Base-by-base conservation (phyloP, 2,888 invertebrate species). In the Exocentrus adspersus region DNA sequence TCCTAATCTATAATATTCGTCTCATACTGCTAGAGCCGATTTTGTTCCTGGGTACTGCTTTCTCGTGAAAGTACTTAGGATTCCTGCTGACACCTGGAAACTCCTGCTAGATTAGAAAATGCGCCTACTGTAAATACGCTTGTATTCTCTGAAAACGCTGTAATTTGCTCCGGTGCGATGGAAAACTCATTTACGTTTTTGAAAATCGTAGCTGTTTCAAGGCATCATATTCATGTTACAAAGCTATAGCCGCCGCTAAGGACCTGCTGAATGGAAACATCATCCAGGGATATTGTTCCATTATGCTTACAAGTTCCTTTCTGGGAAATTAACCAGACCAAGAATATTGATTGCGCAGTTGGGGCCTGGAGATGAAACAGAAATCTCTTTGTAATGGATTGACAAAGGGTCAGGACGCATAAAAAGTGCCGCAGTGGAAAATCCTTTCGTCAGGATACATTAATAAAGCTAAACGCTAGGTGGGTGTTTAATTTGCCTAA, bases 251-350 rank as follows among this genome's bases (percentile, higher is more conserved):
- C n/a, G 6, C 14, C 14, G 12, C 37, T 2, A 12, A 5, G 37
- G 12, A n/a, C 37, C n/a, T 5, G 14, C 4, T 37, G n/a, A 32
- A 37, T 37, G 37, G 37, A 14, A 1, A 37, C 37, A 37, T 37
- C 37, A 37, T 37, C 37, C 14, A 14, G 37, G 14, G 37, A 37
- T 37, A 37, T 37, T 37, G 37, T 37, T n/a, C 37, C 14, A 37
- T 37, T 37, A 37, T 37, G 32, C 37, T 12, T 37, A 14, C 37
- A 37, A 37, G 37, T 37, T 37, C 37, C 37, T 37, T 37, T 37
- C 37, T 37, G 37, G 37, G n/a, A 37, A 37, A 37, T 37, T 37
- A 37, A 37, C 37, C 37, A 37, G 37, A 37, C 37, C 37, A 37
- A 37, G 37, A 37, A 37, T 37, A 37, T 37, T 37, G 37, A 37